Base-by-base conservation (phyloP, 92 coral and sea anemone species). In the Palythoa grandis region DNA sequence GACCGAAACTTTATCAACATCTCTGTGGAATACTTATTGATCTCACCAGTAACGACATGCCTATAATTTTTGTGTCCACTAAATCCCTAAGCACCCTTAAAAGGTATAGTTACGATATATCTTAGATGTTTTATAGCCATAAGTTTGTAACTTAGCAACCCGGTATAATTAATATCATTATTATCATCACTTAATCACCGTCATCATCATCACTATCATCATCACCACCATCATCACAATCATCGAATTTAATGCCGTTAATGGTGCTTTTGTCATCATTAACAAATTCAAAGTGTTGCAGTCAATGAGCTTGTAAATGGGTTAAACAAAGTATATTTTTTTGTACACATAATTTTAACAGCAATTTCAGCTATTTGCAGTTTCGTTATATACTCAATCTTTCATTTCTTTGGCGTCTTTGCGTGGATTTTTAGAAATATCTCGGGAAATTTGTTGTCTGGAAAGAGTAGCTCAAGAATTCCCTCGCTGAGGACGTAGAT, bases 381-480 rank as follows among this genome's bases (percentile, higher is more conserved):
- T 63, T 63, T 3, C 9, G 11, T 63, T 60, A 60, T 7, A 16
- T 17, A 9, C 1, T 22, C 2, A 5, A 6, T 11, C 37, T 11
- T 53, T 60, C n/a, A 84, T 15, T 48, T 86, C 65, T 88, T 82
- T 60, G 89, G 84, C 29, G 91, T 67, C 83, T 91, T 92, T 8
- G 98, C 94, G 82, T 96, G 98, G 78, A 96, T 92, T 79, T 94
- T 96, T 58, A 92, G 91, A 57, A 96, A 96, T 77, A 96, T 94
- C 79, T 91, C 96, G 13, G 95, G 93, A 69, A 96, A 96, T 83
- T 94, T 96, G 88, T 96, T 96, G 56, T 96, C 96, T 11, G 98
- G 98, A 83, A 96, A 96, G 3, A 96, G 93, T 74, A 89, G 94
- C 88, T 96, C 98, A 15, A 96, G 91, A 16, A 96, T 92, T 68